Percentiles rank a stretch among this genome's conserved stretches.
Evolutionary conservation across 2,113 vertebrate genomes (phyloP).

Genomic region (Rhipidura dahli): DNA sequence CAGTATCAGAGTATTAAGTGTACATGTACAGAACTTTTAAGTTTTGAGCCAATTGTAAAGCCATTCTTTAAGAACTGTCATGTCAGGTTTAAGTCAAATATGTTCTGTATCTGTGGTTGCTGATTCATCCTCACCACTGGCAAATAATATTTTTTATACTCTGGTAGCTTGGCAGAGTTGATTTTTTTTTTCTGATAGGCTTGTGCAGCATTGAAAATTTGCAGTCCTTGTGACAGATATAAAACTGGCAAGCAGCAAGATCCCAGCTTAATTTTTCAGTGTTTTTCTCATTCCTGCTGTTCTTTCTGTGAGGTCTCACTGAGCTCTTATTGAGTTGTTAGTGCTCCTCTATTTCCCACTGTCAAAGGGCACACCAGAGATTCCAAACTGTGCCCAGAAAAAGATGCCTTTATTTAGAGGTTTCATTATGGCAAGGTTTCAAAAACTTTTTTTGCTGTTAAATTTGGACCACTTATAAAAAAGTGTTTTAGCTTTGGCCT

Average conservation of each 20-base stretch:
- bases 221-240: neutral
- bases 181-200: neutral
- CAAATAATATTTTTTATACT: constrained; percentile 4
- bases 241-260: neutral
- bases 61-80: neutral
- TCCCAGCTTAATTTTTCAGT: neutral
- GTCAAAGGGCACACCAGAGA: neutral
- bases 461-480: neutral
- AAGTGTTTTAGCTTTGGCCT: neutral
- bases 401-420: neutral
- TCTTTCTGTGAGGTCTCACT: neutral
- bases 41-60: neutral
- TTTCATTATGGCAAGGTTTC: neutral
- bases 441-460: neutral
- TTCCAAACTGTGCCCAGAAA: neutral
- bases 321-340: neutral
- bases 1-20: neutral
- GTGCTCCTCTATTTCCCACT: neutral
- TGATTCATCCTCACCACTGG: neutral
- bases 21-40: neutral
- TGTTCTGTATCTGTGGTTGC: neutral
- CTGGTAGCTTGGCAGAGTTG: neutral
- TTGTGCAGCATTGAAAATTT: neutral
- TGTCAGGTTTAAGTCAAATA: neutral
- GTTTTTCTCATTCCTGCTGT: neutral